A percentile compares a stretch with the other conserved stretches of the same genome.
Conservation (phyloP, 2,888 invertebrate genomes). For the Drosophila aldrichi region DNA sequence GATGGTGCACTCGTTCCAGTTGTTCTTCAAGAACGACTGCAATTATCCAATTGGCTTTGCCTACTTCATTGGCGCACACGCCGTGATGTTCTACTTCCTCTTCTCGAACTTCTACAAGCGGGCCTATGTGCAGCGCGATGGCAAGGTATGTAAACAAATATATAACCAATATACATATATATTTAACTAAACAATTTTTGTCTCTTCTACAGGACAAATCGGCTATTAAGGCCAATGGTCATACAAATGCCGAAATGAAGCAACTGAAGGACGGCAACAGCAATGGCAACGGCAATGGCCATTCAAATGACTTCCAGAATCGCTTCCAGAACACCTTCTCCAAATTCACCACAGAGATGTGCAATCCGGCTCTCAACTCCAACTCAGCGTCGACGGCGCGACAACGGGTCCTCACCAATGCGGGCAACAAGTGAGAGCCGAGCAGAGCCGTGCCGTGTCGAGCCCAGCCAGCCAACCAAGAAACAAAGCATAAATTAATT, state of each 20-base stretch:
- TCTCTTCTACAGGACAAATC: conserved; percentile 66
- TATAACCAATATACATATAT: background rate
- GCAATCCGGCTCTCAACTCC: conserved; percentile 67
- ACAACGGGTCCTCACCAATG: conserved; percentile 83
- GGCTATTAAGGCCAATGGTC: conserved; percentile 77
- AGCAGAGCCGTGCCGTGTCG: conserved; percentile 12
- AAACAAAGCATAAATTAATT: conserved; percentile 79
- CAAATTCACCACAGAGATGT: conserved; percentile 74
- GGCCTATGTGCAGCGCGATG: conserved; percentile 87
- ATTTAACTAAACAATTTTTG: background rate
- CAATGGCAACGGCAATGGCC: conserved; percentile 52
- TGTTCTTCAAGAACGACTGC: conserved; percentile 93
- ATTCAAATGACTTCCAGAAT: conserved; percentile 22
- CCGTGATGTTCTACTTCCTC: conserved; percentile 95
- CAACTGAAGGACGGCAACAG: conserved; percentile 54
- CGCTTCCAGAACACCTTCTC: conserved; percentile 76
- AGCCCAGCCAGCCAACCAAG: conserved; percentile 55
- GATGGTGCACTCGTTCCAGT: conserved; percentile 95
- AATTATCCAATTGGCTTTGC: conserved; percentile 95
- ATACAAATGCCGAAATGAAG: conserved; percentile 72
- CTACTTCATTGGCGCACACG: conserved; percentile 96
- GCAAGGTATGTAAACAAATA: conserved; percentile 68
- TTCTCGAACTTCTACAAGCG: conserved; percentile 96
- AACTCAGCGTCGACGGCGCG: conserved; percentile 72
- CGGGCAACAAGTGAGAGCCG: conserved; percentile 71